Evolutionary conservation across 2,113 vertebrate genomes (phyloP).

Genomic region (Alosa alosa): DNA sequence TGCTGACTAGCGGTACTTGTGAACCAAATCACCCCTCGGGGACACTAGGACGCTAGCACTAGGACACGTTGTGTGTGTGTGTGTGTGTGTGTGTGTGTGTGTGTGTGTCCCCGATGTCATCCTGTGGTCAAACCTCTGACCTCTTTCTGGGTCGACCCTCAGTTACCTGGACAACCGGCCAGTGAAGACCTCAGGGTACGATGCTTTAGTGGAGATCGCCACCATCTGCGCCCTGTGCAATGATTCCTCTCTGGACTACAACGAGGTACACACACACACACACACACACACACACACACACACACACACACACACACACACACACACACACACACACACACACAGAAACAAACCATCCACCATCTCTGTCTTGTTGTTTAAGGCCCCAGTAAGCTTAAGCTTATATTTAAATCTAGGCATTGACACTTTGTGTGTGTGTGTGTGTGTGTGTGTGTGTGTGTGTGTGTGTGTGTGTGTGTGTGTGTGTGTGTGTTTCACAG

Average conservation of each 20-base stretch:
- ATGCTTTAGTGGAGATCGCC: slow-evolving; percentile 90
- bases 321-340: slow-evolving; percentile 49
- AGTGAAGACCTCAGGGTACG: slow-evolving; percentile 82
- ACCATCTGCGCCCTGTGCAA: slow-evolving; percentile 98
- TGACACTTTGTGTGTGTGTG: background rate
- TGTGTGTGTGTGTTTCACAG: slow-evolving; percentile 56
- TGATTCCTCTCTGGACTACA: slow-evolving; percentile 97
- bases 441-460: background rate
- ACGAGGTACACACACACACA: slow-evolving; percentile 77
- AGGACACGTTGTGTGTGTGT: too few species aligned
- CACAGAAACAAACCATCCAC: slow-evolving; percentile 27
- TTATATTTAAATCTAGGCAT: background rate
- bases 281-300: slow-evolving; percentile 49
- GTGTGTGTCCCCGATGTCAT: background rate
- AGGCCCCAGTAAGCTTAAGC: background rate
- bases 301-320: slow-evolving; percentile 47
- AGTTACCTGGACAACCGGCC: slow-evolving; percentile 86
- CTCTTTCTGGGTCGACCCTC: slow-evolving; percentile 38
- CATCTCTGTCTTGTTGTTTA: background rate
- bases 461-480: background rate
- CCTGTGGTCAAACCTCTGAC: background rate
- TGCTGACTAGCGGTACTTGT: background rate
- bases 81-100: background rate
- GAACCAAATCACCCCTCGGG: too few species aligned
- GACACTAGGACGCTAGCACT: too few species aligned